Evolutionary conservation across 2,888 invertebrate genomes (phyloP).

Genomic region (Caenorhabditis virilis): DNA sequence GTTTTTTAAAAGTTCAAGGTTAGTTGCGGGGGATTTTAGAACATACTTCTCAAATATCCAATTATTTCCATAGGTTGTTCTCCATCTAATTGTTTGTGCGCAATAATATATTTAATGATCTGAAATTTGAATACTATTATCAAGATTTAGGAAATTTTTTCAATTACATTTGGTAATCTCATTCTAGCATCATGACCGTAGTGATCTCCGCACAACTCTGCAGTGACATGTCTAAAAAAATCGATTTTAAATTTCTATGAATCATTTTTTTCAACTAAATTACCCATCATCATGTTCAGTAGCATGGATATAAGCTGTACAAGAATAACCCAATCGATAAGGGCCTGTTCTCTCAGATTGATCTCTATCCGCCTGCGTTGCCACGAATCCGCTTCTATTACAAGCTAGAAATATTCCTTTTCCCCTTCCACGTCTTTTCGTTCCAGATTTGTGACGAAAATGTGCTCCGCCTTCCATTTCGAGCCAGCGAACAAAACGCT

Average conservation of each 20-base stretch:
- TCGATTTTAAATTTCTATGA: background rate
- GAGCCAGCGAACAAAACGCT: constrained; percentile 51
- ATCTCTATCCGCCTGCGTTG: constrained; percentile 2
- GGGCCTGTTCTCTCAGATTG: constrained; percentile 39
- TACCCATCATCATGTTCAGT: constrained; percentile 50
- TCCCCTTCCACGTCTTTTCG: constrained; percentile 43
- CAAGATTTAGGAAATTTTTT: background rate
- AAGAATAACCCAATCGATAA: constrained; percentile 50
- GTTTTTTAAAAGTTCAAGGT: background rate
- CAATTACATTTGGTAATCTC: constrained; percentile 43
- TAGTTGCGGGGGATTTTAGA: constrained; percentile 1
- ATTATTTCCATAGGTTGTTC: constrained; percentile 29
- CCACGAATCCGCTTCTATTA: constrained; percentile 46
- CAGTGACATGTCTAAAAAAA: constrained; percentile 37
- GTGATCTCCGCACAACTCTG: constrained; percentile 53
- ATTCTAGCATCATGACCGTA: constrained; percentile 56
- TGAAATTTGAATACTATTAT: constrained; percentile 3
- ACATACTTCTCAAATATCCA: constrained; percentile 31
- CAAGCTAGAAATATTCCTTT: constrained; percentile 55
- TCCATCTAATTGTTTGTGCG: constrained; percentile 46
- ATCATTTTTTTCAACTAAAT: no score
- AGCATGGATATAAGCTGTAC: constrained; percentile 53
- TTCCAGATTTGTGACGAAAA: constrained; percentile 53
- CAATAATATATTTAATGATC: constrained; percentile 49
- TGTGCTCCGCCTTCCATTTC: constrained; percentile 56